phyloP scores from a whole-genome alignment of 2,797 vertebrate species.

The Macropodus opercularis region DNA sequence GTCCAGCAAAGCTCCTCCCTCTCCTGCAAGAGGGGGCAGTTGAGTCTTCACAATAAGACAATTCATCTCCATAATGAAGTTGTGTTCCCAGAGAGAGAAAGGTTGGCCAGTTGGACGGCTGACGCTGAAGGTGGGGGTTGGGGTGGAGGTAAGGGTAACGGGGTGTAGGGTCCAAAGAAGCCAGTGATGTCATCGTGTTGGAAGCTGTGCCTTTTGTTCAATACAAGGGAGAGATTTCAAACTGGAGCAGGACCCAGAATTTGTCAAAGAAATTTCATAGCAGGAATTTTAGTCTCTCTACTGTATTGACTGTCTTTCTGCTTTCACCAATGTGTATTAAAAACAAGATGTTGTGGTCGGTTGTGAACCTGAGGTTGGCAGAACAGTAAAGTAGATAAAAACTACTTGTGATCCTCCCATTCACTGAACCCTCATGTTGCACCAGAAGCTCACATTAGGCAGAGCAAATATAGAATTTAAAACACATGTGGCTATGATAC shows the following conservation, averaged over 20 bases:
- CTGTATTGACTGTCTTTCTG: too few relatives aligned
- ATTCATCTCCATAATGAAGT: slow-evolving; percentile 83
- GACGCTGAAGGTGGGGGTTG: slow-evolving; percentile 50
- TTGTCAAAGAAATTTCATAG: neutral
- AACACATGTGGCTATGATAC: too few relatives aligned
- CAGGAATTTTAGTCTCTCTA: too few relatives aligned
- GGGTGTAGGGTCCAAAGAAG: slow-evolving; percentile 55
- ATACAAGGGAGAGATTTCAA: slow-evolving; percentile 18
- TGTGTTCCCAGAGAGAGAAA: slow-evolving; percentile 70
- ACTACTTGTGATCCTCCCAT: too few relatives aligned
- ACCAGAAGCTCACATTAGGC: too few relatives aligned
- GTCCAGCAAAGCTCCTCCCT: slow-evolving; percentile 70
- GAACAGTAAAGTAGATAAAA: too few relatives aligned
- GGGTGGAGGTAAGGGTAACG: slow-evolving; percentile 33
- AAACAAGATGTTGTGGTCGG: too few relatives aligned
- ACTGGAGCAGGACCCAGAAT: slow-evolving; percentile 15
- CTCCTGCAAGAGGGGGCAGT: slow-evolving; percentile 61
- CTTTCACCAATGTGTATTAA: too few relatives aligned
- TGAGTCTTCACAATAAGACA: slow-evolving; percentile 78
- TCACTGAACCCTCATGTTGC: too few relatives aligned
- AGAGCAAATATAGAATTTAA: too few relatives aligned
- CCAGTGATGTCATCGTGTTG: slow-evolving; percentile 81
- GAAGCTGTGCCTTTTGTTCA: slow-evolving; percentile 68
- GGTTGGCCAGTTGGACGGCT: slow-evolving; percentile 48
- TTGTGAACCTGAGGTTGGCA: too few relatives aligned